Evolutionary conservation across 2,888 invertebrate species (phyloP).

Genomic region (Pristionchus entomophagus): DNA sequence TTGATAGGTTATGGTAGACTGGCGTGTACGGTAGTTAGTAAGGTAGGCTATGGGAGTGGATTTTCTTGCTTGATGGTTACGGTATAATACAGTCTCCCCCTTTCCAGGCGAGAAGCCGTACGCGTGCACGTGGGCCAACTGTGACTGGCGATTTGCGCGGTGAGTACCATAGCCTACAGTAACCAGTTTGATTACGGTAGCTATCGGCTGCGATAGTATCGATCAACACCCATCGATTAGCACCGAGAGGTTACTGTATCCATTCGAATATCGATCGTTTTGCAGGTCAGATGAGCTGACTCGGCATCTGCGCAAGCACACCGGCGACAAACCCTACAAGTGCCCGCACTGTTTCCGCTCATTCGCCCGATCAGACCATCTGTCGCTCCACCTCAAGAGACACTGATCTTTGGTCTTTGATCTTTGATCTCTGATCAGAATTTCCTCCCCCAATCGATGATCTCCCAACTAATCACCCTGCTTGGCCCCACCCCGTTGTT

Average conservation of each 20-base stretch:
- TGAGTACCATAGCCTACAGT: slow-evolving; percentile 56
- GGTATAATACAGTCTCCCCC: not conserved
- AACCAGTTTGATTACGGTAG: slow-evolving; percentile 55
- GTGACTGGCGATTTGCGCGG: slow-evolving; percentile 75
- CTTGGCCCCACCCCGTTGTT: not conserved
- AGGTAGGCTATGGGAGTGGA: no score
- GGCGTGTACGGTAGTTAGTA: not conserved
- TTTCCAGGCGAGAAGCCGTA: slow-evolving; percentile 76
- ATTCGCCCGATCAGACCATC: slow-evolving; percentile 83
- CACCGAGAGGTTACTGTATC: no score
- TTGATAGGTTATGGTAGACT: no score
- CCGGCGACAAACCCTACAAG: slow-evolving; percentile 82
- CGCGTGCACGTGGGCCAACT: slow-evolving; percentile 70
- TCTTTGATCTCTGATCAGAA: not conserved
- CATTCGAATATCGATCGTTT: not conserved
- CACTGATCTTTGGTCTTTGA: slow-evolving; percentile 50
- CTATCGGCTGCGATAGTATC: not conserved
- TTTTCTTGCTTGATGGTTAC: not conserved
- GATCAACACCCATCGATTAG: not conserved
- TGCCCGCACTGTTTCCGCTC: slow-evolving; percentile 82
- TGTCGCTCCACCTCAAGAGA: slow-evolving; percentile 75
- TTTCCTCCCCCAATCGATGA: not conserved
- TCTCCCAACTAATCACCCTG: not conserved
- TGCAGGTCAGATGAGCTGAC: slow-evolving; percentile 66
- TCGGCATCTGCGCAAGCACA: slow-evolving; percentile 77